phyloP scores from a whole-genome alignment of 2,797 vertebrate species.

The Psittacula derbiana region DNA sequence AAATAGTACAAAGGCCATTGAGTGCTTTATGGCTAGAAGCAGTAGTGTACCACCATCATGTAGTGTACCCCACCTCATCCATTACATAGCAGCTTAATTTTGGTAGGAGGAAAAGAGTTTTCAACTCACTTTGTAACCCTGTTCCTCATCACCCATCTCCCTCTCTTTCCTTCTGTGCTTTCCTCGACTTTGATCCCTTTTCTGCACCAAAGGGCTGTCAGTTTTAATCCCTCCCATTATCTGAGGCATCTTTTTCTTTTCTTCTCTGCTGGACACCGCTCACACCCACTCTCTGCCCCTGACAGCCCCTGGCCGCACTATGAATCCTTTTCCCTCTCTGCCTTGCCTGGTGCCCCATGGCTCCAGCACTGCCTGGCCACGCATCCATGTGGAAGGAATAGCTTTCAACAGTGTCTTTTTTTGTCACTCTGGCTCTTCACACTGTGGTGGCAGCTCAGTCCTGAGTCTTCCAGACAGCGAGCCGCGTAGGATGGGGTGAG shows the following conservation, averaged over 20 bases:
- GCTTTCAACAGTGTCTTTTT: background rate
- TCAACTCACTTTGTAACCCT: background rate
- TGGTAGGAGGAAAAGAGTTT: background rate
- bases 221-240: background rate
- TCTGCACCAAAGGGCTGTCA: background rate
- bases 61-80: background rate
- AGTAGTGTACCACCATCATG: fast-evolving
- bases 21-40: background rate
- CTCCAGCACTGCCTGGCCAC: fast-evolving
- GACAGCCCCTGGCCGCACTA: fast-evolving
- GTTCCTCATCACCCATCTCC: background rate
- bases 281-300: background rate
- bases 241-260: background rate
- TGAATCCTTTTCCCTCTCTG: background rate
- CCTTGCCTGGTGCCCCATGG: background rate
- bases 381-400: background rate
- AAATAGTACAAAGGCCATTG: background rate
- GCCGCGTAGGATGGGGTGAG: background rate
- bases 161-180: background rate
- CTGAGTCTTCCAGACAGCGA: background rate
- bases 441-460: background rate
- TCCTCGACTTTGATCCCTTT: background rate
- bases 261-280: background rate
- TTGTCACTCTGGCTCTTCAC: background rate
- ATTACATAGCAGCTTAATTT: background rate